phyloP scores from a whole-genome alignment of 2,113 vertebrate species.

The Pachyramphus minor region DNA sequence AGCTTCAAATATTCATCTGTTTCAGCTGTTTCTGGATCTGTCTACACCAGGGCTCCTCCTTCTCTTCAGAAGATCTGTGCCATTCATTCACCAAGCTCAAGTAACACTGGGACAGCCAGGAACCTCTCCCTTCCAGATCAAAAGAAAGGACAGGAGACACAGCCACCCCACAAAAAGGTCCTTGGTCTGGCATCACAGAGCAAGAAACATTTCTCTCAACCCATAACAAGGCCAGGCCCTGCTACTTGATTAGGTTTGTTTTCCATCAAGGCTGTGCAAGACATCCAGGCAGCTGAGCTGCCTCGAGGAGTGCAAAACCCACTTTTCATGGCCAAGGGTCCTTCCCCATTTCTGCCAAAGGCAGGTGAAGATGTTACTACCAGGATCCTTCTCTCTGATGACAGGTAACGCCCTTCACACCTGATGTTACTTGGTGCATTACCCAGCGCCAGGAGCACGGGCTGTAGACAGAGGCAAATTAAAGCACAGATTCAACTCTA shows the following conservation, averaged over 20 bases:
- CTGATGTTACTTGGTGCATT: not conserved
- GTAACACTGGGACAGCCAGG: not conserved
- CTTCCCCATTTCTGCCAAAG: not conserved
- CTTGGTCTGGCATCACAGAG: not conserved
- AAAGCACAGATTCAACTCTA: not conserved
- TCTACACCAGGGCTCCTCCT: not conserved
- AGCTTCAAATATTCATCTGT: not conserved
- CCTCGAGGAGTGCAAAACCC: not conserved
- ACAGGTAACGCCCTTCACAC: not conserved
- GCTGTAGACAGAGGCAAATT: not conserved
- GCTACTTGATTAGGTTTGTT: not conserved
- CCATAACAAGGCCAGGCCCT: not conserved
- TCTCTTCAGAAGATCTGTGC: not conserved
- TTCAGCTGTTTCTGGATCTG: not conserved
- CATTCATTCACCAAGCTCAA: not conserved
- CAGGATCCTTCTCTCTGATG: not conserved
- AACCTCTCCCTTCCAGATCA: not conserved
- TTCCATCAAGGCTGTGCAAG: not conserved
- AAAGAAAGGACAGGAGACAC: not conserved
- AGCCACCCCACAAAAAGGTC: not conserved
- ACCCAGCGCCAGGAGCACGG: not conserved
- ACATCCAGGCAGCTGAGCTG: not conserved
- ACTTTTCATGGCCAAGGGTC: not conserved
- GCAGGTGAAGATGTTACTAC: not conserved
- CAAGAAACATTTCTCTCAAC: not conserved